Evolutionary conservation across 1,140 invertebrate genomes (phyloP), one percentile per base, ranked within the genome.

Genomic region (Calliphora vicina): DNA sequence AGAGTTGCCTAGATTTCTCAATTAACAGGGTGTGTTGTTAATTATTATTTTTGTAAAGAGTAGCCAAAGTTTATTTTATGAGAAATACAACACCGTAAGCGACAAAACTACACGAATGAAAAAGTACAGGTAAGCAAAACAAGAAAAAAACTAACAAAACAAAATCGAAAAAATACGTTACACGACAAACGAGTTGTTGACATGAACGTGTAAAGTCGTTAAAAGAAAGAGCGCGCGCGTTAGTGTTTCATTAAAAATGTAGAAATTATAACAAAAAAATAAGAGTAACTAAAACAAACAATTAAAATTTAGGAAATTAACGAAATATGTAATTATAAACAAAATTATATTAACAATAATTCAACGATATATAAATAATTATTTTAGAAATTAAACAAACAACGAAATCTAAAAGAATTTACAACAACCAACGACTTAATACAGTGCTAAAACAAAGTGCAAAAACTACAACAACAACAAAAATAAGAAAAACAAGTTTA

Each of bases 111-210:
- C 57, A 67, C 20, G 20, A 23, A 67, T 67, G 17, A 67, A 20
- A 67, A 13, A 50, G 45, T n/a, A 50, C 45, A 67, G 61, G 61
- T 67, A 67, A 67, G 61, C 20, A 67, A 23, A 67, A 23, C 8
- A 25, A 50, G 5, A 67, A 10, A 67, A 67, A 23, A 23, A 67
- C 20, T 67, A 67, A 67, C 61, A 67, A 67, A 23, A 67, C 61
- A 67, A 67, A 67, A 17, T 67, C n/a, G 8, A 23, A 67, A 67
- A 67, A 67, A 67, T 67, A 67, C 61, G 61, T 67, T 67, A 67
- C 61, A 67, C 61, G 61, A 10, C 83, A 83, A 57, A 74, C 67
- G 78, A 81, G 83, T 83, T 83, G 83, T 81, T 83, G 83, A 83
- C 83, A 81, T 83, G 83, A 83, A 71, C 71, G 83, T 71, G 83